phyloP scores from a whole-genome alignment of 2,888 invertebrate species.

The Heliconius charithonia region DNA sequence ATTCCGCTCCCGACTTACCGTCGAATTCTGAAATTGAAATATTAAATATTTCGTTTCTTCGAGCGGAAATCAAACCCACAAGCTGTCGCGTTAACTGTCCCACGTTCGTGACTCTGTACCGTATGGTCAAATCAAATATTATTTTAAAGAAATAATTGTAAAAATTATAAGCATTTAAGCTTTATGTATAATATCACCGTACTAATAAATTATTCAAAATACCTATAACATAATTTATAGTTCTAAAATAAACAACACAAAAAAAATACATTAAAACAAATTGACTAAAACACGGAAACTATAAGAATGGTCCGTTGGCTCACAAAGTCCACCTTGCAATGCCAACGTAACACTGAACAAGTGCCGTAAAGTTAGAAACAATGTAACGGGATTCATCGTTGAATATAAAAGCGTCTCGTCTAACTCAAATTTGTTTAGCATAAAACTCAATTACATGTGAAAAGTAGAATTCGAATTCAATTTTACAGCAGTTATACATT shows the following conservation, averaged over 20 bases:
- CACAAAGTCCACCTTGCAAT: conserved; percentile 11
- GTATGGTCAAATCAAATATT: too few relatives aligned
- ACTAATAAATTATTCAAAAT: too few relatives aligned
- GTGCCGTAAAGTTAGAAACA: conserved; percentile 35
- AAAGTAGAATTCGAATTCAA: conserved; percentile 42
- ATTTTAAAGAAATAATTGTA: too few relatives aligned
- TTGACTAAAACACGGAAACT: not conserved
- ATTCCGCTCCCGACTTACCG: too few relatives aligned
- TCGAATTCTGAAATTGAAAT: too few relatives aligned
- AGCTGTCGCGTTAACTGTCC: too few relatives aligned
- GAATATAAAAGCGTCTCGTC: conserved; percentile 40
- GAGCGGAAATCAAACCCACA: too few relatives aligned
- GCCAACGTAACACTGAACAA: conserved; percentile 20
- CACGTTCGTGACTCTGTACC: too few relatives aligned
- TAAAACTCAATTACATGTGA: conserved; percentile 45
- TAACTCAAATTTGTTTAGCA: conserved; percentile 41
- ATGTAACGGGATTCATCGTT: conserved; percentile 36
- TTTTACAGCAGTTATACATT: conserved; percentile 38
- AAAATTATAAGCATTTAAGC: too few relatives aligned
- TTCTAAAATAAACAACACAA: not conserved
- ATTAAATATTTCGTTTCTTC: too few relatives aligned
- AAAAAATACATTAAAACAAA: not conserved
- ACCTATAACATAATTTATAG: not conserved
- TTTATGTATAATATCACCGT: too few relatives aligned
- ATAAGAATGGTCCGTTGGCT: conserved; percentile 22